Base-by-base conservation (phyloP, 2,113 vertebrate species). In the Lathamus discolor region DNA sequence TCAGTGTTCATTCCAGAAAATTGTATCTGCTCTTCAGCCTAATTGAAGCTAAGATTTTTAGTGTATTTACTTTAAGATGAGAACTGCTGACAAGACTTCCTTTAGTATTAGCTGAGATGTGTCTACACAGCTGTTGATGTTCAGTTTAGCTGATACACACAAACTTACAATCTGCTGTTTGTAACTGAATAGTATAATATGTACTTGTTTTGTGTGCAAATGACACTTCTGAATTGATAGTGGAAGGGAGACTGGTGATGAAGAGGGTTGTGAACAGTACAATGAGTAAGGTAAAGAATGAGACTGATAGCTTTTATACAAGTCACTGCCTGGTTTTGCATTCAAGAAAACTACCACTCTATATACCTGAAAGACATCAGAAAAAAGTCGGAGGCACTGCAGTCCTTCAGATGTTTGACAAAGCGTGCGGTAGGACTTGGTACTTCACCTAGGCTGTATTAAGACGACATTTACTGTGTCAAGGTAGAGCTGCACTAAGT, bases 391-490 rank as follows among this genome's bases (percentile, higher is more conserved):
- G 83, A 88, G 57, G 77, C 77, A 35, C 70, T 19, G 77, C 68
- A 75, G 90, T 84, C 70, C 76, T 94, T 97, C 92, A 95, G 82
- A 68, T 93, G 78, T 94, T 93, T 70, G 85, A 74, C 77, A 91
- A 92, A 95, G 69, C 18, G 0, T 91, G 86, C 68, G 48, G 77
- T 39, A 39, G 84, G 69, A 37, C 70, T 93, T 63, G 77, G 49
- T 70, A 78, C 76, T 90, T 95, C 70, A 44, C 82, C 51, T 23
- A 8, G 83, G 69, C 79, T 86, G 33, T 86, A 41, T 82, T 88
- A 83, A 85, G 54, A 43, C 1, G 0, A 16, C 14, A 10, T 55
- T 77, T 83, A 61, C 66, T 80, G 78, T 85, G 91, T 90, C 59
- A 70, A 4, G 33, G 73, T 57, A 76, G 86, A 69, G 25, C 86